phyloP scores from a whole-genome alignment of 2,888 invertebrate genomes.

The Nomada goodeniana region DNA sequence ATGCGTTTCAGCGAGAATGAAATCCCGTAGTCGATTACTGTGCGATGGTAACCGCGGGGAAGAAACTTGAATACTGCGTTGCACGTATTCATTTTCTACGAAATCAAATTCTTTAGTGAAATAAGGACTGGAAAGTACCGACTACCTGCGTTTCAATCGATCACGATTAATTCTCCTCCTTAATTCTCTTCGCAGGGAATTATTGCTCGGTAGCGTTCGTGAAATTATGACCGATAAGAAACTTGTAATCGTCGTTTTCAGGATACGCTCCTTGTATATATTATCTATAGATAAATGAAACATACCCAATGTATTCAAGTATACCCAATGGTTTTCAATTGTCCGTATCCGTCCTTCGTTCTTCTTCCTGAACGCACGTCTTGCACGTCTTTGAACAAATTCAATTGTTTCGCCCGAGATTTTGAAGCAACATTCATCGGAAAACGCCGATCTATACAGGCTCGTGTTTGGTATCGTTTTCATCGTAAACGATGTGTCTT shows the following conservation, averaged over 20 bases:
- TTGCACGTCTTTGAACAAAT: no score
- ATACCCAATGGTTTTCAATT: not conserved
- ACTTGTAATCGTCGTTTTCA: conserved; percentile 22
- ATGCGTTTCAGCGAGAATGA: not conserved
- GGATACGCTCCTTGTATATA: conserved; percentile 70
- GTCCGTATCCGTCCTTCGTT: conserved; percentile 6
- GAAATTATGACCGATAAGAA: conserved; percentile 16
- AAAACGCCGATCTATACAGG: no score
- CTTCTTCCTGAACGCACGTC: not conserved
- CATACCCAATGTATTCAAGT: no score
- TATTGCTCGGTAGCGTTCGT: no score
- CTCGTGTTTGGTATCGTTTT: no score
- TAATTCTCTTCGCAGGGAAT: no score
- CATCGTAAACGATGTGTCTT: no score
- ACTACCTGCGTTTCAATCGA: conserved; percentile 6
- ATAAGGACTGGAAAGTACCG: conserved; percentile 11
- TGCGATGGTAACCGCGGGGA: no score
- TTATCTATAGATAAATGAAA: conserved; percentile 53
- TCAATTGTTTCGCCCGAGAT: no score
- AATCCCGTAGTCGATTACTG: no score
- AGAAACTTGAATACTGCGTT: no score
- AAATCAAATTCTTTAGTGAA: not conserved
- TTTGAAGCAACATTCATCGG: no score
- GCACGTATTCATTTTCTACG: not conserved
- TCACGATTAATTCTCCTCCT: not conserved